Base-by-base conservation (phyloP, 2,113 vertebrate species). In the Amblyopsis rosae region DNA sequence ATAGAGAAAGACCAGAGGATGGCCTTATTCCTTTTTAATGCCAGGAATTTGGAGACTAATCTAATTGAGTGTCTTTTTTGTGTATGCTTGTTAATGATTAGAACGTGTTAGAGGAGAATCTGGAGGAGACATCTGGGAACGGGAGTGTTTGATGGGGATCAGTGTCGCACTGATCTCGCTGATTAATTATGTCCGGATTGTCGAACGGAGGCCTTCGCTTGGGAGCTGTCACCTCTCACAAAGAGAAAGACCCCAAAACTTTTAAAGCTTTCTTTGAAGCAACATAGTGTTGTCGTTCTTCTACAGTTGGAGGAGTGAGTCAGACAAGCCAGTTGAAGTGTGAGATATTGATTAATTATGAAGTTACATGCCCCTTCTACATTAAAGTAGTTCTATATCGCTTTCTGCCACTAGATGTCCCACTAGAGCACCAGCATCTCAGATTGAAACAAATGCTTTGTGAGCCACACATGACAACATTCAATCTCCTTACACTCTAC, bases 21-120 rank as follows among this genome's bases (percentile, higher is more conserved):
- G 85, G 80, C 86, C 87, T 87, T 76, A 53, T 49, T 35, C 69
- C 70, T 63, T 80, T 70, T 72, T 87, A 87, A 92, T 84, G 80
- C 85, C 82, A 79, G 77, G 85, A 89, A 90, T 87, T 92, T 86
- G 85, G 87, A 93, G 89, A 90, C 82, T 89, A 87, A 90, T 92
- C 85, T 92, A 92, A 92, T 90, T 91, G 87, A 91, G 81, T 87
- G 87, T 89, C 88, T 90, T 89, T 92, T 90, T 78, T 82, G 82
- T 84, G 69, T 84, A 88, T 90, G 91, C 91, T 93, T 92, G 92
- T 93, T 92, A 92, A 91, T 91, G 88, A 92, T 91, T 85, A 91
- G 83, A 91, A 91, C 91, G 87, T 80, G 84, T 90, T 90, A 88
- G 85, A 61, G 77, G 81, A 90, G 90, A 88, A 91, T 90, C 83